These are phyloP conservation scores for Leptinotarsa tumamoca DNA, from an alignment of 2,888 invertebrate genomes.

Conservation along the genomic window DNA sequence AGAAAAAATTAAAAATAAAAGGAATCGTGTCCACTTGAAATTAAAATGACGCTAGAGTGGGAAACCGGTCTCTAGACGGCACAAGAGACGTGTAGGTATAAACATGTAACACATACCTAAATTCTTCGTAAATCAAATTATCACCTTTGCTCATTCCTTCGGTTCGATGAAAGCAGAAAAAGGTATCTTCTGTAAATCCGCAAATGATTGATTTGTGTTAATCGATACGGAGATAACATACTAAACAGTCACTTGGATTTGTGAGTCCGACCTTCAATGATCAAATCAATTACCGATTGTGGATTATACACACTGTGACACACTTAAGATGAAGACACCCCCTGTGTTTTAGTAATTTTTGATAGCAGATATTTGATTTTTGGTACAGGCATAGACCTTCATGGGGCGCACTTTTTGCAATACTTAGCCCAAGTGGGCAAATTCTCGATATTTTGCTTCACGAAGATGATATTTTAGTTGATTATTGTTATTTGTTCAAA, in stretches of 20 bases:
- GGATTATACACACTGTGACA: background rate
- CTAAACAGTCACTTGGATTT: background rate
- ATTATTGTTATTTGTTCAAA: too few relatives aligned
- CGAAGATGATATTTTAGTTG: too few relatives aligned
- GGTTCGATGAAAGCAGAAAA: background rate
- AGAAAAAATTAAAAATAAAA: constrained; percentile 3
- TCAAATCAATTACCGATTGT: background rate
- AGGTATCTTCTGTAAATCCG: background rate
- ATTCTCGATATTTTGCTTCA: too few relatives aligned
- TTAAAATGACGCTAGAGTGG: constrained; percentile 23
- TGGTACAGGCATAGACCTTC: too few relatives aligned
- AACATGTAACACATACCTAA: constrained; percentile 52
- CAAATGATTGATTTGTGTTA: background rate
- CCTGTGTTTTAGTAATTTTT: too few relatives aligned
- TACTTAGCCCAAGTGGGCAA: too few relatives aligned
- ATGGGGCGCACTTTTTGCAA: too few relatives aligned
- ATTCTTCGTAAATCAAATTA: constrained; percentile 36
- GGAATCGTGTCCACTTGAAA: constrained; percentile 1
- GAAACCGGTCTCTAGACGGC: constrained; percentile 43
- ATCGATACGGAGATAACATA: constrained; percentile 4
- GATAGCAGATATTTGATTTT: too few relatives aligned
- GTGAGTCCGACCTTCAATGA: background rate
- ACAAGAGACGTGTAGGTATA: constrained; percentile 2
- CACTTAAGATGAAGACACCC: too few relatives aligned
- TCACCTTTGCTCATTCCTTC: background rate